Conservation (phyloP, 2,113 vertebrate genomes). For the Oreochromis niloticus region DNA sequence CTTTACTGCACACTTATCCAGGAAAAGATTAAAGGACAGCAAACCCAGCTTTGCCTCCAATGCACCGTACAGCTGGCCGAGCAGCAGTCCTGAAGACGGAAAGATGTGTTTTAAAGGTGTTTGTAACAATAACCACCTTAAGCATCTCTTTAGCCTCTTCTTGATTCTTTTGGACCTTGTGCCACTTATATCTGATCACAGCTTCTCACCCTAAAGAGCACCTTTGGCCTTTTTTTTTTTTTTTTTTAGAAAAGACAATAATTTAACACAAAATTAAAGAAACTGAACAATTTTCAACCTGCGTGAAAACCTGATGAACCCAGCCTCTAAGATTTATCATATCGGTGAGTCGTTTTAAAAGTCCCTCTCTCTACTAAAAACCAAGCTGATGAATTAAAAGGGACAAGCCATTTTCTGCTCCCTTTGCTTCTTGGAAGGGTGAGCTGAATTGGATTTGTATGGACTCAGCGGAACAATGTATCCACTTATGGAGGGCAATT, state of each 20-base stretch:
- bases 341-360: conserved; percentile 5
- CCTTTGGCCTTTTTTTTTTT: background rate
- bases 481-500: conserved; percentile 61
- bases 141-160: background rate
- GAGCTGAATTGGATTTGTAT: conserved; percentile 62
- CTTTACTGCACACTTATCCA: background rate
- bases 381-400: conserved; percentile 52
- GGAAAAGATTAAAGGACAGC: background rate
- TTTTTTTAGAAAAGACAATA: background rate
- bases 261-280: background rate
- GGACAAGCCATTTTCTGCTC: conserved; percentile 62
- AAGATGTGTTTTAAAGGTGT: background rate
- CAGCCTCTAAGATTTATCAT: conserved; percentile 1
- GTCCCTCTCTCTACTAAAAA: conserved; percentile 6
- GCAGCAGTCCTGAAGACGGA: background rate
- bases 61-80: background rate
- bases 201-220: background rate
- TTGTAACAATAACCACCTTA: background rate
- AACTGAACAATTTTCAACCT: background rate
- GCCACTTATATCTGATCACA: background rate
- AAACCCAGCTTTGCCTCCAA: background rate
- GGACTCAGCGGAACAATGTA: conserved; percentile 42
- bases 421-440: conserved; percentile 37
- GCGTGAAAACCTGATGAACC: background rate
- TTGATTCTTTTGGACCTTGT: background rate